phyloP scores from a whole-genome alignment of 2,888 invertebrate genomes.

The Polylopha cassiicola region DNA sequence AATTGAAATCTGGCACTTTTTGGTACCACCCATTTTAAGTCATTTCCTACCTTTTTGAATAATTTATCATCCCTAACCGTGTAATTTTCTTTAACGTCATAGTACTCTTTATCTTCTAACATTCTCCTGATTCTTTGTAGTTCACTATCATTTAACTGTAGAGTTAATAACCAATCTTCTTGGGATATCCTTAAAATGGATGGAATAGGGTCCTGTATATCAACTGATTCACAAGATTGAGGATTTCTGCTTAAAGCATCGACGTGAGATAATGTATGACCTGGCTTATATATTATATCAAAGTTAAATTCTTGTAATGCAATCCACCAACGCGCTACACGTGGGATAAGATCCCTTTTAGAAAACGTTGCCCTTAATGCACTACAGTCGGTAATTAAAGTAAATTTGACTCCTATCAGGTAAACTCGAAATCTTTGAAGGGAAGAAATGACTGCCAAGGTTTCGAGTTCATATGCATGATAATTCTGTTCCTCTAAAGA shows the following conservation, averaged over 20 bases:
- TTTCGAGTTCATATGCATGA: conserved; percentile 24
- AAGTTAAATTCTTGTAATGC: conserved; percentile 29
- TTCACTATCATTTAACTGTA: conserved; percentile 5
- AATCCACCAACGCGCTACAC: conserved; percentile 26
- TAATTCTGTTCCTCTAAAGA: conserved; percentile 22
- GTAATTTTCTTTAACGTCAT: conserved; percentile 1
- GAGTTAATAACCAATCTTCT: conserved; percentile 5
- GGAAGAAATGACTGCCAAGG: conserved; percentile 23
- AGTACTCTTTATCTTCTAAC: not conserved
- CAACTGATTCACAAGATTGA: not conserved
- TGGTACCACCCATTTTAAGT: conserved; percentile 11
- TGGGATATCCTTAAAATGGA: not conserved
- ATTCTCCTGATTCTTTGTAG: not conserved
- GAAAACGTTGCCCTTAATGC: conserved; percentile 25
- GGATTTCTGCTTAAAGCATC: conserved; percentile 21
- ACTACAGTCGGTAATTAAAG: conserved; percentile 26
- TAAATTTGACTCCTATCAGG: conserved; percentile 24
- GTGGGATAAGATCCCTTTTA: conserved; percentile 26
- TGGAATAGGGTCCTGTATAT: not conserved
- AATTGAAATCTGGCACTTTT: conserved; percentile 7
- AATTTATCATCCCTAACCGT: not conserved
- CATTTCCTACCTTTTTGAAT: conserved; percentile 1
- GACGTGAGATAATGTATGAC: conserved; percentile 24
- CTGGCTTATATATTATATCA: conserved; percentile 25
- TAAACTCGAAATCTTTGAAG: conserved; percentile 25